phyloP scores from a whole-genome alignment of 2,113 vertebrate genomes.

The Melanotaenia duboulayi region DNA sequence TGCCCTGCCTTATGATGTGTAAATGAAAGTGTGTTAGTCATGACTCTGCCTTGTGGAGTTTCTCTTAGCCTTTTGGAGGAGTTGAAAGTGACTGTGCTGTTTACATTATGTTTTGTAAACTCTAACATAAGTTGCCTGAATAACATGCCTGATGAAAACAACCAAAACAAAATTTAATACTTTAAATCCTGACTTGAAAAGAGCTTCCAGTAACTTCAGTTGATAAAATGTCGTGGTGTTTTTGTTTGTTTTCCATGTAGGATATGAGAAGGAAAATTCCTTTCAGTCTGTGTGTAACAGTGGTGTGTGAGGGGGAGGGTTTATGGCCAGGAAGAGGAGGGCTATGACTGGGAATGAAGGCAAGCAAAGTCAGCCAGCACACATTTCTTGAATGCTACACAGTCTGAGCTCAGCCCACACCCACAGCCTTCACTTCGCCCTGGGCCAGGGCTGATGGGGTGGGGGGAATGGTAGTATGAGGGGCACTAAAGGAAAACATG shows the following conservation, averaged over 20 bases:
- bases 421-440: constrained; percentile 11
- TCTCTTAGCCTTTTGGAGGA: too few species aligned
- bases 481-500: too few species aligned
- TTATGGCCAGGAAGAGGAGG: constrained; percentile 28
- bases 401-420: constrained; percentile 33
- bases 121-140: neutral
- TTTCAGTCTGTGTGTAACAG: neutral
- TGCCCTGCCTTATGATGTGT: too few species aligned
- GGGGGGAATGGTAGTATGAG: neutral
- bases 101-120: too few species aligned
- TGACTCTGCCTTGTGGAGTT: too few species aligned
- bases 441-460: neutral
- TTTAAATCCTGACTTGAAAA: too few species aligned
- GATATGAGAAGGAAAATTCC: neutral
- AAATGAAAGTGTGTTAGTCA: too few species aligned
- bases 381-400: constrained; percentile 72
- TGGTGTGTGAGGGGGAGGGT: neutral
- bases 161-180: neutral
- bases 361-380: constrained; percentile 33
- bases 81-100: too few species aligned
- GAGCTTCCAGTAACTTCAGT: neutral
- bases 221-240: constrained; percentile 52
- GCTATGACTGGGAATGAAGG: constrained; percentile 7
- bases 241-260: neutral
- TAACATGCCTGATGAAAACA: neutral